Evolutionary conservation across 2,797 vertebrate genomes (phyloP).

Genomic region (Rhabdomys pumilio): DNA sequence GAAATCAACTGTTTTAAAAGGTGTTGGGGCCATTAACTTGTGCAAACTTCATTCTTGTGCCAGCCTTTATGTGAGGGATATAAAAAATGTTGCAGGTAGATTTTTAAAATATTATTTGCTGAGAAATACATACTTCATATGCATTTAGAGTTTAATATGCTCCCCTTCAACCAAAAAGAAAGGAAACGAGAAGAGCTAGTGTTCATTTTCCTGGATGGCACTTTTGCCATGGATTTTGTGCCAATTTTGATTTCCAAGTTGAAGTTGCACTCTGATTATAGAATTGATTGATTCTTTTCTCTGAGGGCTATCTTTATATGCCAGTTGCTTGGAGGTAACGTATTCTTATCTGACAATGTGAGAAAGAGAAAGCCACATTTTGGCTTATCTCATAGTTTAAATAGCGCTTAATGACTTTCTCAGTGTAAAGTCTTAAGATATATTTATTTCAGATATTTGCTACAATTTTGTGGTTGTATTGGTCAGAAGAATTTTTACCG

Average conservation of each 20-base stretch:
- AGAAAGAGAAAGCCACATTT: conserved; percentile 43
- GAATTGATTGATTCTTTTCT: conserved; percentile 69
- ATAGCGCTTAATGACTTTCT: conserved; percentile 38
- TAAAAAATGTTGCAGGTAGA: neutral
- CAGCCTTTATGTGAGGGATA: neutral
- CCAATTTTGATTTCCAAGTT: conserved; percentile 34
- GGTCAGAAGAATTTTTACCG: conserved; percentile 8
- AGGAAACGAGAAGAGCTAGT: neutral
- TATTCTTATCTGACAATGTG: conserved; percentile 52
- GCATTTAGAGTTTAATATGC: conserved; percentile 10
- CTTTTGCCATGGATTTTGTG: neutral
- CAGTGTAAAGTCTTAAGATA: conserved; percentile 3
- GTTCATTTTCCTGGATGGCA: conserved; percentile 8
- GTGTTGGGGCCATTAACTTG: neutral
- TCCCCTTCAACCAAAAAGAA: neutral
- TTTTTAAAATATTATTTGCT: conserved; percentile 13
- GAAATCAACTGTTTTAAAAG: neutral
- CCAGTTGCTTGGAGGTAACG: conserved; percentile 57
- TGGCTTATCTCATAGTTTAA: conserved; percentile 60
- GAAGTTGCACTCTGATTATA: conserved; percentile 68
- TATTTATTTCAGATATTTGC: conserved; percentile 57
- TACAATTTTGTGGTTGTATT: neutral
- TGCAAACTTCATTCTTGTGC: neutral
- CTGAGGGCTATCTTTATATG: conserved; percentile 66
- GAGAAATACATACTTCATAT: neutral